Evolutionary conservation across 2,888 invertebrate genomes (phyloP), one percentile per base, ranked within the genome.

Genomic region (Drosophila nr. perissopoda): DNA sequence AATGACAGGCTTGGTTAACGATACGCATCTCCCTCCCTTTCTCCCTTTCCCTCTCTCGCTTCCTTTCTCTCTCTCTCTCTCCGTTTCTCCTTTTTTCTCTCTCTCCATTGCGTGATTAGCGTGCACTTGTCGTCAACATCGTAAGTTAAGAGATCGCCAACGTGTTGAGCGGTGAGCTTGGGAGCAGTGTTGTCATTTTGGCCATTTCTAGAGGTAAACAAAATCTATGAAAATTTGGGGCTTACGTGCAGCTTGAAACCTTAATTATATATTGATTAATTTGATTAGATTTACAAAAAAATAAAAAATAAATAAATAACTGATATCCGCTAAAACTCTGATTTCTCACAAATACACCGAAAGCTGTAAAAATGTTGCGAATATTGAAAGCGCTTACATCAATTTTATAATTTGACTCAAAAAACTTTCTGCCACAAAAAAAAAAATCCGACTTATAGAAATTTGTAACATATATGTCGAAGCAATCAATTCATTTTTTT

Each of bases 121-220:
- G 78, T 82, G 82, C 87, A 87, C 88, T 87, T 87, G 86, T 85
- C 82, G 72, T 60, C 70, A 56, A 62, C 63, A 64, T 68, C 63
- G 75, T 76, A 70, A 76, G 79, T 79, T 67, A 76, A 52, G 79
- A 79, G 75, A 57, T 59, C 78, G 61, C 29, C 29, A 56, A 31
- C 38, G 57, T 40, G 52, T 33, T 25, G 48, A 29, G 33, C 31
- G 29, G 29, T 57, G 2, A 4, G 31, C 34, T 8, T 31, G 11
- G 11, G 10, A 48, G 16, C 29, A 54, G 65, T 51, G 46, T 4
- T 57, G 57, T 11, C 57, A 31, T 25, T 57, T 42, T 42, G 42
- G 57, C 57, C 31, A 57, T 57, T 57, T 57, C 29, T 25, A 18
- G 31, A 42, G 16, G 4, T 46, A 8, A 25, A 25, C 4, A 18